Conservation (phyloP, 1,140 invertebrate genomes). For the Drosophila tani region DNA sequence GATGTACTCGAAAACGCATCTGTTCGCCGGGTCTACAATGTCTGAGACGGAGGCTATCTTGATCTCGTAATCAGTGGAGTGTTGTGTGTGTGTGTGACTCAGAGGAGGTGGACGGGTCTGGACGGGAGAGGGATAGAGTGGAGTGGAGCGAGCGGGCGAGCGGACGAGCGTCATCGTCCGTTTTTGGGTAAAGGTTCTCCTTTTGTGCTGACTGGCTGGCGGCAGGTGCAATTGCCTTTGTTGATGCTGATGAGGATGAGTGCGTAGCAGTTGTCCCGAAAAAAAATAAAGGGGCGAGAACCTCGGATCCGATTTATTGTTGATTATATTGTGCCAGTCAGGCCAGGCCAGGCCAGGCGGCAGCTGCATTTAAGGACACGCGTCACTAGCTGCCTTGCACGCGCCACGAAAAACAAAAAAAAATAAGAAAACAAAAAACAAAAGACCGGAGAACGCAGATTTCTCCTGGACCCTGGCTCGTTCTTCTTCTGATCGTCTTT, state of each 20-base stretch:
- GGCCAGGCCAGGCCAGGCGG: background rate
- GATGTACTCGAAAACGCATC: slow-evolving; percentile 63
- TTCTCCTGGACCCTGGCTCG: slow-evolving; percentile 30
- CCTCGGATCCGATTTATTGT: slow-evolving; percentile 61
- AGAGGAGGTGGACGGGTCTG: background rate
- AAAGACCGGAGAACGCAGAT: slow-evolving; percentile 42
- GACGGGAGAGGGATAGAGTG: background rate
- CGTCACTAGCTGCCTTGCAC: slow-evolving; percentile 59
- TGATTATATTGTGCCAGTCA: slow-evolving; percentile 16
- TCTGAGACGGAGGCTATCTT: slow-evolving; percentile 54
- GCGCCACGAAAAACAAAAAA: slow-evolving; percentile 32
- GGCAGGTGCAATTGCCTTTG: slow-evolving; percentile 48
- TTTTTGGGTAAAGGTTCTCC: slow-evolving; percentile 26
- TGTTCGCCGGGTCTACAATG: slow-evolving; percentile 38
- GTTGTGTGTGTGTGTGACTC: slow-evolving; percentile 10
- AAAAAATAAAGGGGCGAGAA: slow-evolving; percentile 32
- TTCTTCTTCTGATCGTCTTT: slow-evolving; percentile 6
- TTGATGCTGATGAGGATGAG: slow-evolving; percentile 28
- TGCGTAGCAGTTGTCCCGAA: slow-evolving; percentile 37
- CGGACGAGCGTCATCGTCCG: slow-evolving; percentile 37
- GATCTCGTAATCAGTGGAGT: slow-evolving; percentile 67
- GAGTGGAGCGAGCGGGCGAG: background rate
- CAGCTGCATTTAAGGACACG: slow-evolving; percentile 61
- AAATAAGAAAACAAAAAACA: background rate
- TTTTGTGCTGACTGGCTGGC: slow-evolving; percentile 14